Evolutionary conservation across 2,797 vertebrate species (phyloP), one percentile per base, ranked within the genome.

Genomic region (Psittacula echo): DNA sequence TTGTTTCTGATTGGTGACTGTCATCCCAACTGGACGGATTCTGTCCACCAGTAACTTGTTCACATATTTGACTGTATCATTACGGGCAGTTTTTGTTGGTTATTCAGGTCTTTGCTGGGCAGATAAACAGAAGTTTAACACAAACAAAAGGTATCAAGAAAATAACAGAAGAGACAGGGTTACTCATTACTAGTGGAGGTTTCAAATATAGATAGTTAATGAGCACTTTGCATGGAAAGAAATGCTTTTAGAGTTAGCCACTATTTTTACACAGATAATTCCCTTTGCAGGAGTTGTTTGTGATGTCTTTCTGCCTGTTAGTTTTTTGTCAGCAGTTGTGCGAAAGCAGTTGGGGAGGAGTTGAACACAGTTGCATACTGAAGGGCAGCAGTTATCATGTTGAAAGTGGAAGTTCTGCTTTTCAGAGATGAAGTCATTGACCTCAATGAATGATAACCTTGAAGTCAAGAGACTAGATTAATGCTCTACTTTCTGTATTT

Each of bases 401-500:
- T 60, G 90, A n/a, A 85, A 93, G 84, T 89, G 92, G 90, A 93
- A 95, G 83, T 93, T 95, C 80, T 95, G 90, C 92, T 92, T 92
- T 85, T 95, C 65, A 89, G 87, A 90, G 75, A 47, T 92, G 65
- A 84, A 97, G 95, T 97, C 95, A 91, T 96, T 97, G 92, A 96
- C 94, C 95, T 97, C 94, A 94, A 93, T 95, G 95, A 87, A 87
- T 95, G 92, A 96, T 95, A 95, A 97, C 95, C 96, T 97, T 96
- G 96, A 96, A 95, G 93, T 93, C 96, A 95, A 95, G 92, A 93
- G 93, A 93, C 94, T 93, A 96, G 93, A 97, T 95, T 94, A 95
- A 65, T 95, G 94, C 89, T 96, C 94, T 22, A 95, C 89, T 97
- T 96, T 97, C 94, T 92, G 81, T 22, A 87, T 94, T 90, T 91